Base-by-base conservation (phyloP, 2,888 invertebrate species). In the Acleris literana region DNA sequence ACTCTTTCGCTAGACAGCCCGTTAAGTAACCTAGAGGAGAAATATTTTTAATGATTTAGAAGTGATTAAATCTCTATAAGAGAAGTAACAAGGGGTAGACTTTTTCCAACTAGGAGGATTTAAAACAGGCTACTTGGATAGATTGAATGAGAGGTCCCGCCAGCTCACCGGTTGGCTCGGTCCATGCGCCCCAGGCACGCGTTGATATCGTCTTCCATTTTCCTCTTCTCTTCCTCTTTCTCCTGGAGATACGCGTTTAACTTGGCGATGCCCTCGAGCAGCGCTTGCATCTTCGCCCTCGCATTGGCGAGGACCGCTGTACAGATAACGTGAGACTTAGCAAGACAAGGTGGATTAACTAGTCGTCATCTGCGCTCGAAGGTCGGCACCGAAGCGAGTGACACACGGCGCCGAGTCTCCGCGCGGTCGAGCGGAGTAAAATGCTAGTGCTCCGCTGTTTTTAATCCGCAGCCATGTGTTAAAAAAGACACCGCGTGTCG, bases 151-250 rank as follows among this genome's bases (percentile, higher is more conserved):
- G 39, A 11, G 13, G 39, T 39, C 39, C 33, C 39, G 39, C 39
- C 2, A 13, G 16, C 4, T 3, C 88, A 89, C 85, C 96, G 94
- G 71, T 96, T 95, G 1, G 97, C 97, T 63, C 97, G 91, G 68
- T 94, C 95, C 93, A 97, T 95, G 75, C 97, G 94, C 60, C 96
- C 96, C 68, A 96, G 94, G 78, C 97, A 97, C 63, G 95, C 90
- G 71, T 95, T 94, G 69, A 96, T 96, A 74, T 95, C 95, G 48
- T 94, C 94, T 82, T 97, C 97, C 80, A 97, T 94, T 66, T 93
- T 94, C 2, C 86, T 86, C 70, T 95, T 96, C 77, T 94, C 94
- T 0, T 95, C 95, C 75, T 97, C 96, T 70, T 96, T 96, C 60
- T 94, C 95, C 51, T 93, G 93, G 69, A 97, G 93, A 73, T 95